Percentiles rank a stretch among this genome's conserved stretches.
Conservation (phyloP, 2,888 invertebrate genomes). For the Tenthredo livida region DNA sequence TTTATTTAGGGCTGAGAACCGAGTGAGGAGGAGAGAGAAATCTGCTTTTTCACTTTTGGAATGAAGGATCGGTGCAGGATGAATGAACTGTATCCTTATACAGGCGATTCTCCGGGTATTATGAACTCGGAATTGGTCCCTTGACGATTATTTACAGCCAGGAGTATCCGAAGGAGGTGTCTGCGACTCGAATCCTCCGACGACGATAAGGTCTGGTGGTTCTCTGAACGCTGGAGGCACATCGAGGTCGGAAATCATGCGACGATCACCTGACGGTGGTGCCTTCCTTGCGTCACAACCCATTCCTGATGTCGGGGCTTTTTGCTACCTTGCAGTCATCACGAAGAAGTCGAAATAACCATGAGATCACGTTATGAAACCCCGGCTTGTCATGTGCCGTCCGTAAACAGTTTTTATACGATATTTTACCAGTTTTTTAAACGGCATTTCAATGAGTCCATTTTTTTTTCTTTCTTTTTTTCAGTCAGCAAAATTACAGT, state of each 20-base stretch:
- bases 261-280: constrained; percentile 81
- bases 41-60: neutral
- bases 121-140: neutral
- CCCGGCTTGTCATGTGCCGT: neutral
- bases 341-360: constrained; percentile 65
- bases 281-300: constrained; percentile 81
- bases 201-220: constrained; percentile 56
- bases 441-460: too few relatives aligned
- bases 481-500: too few relatives aligned
- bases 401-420: neutral
- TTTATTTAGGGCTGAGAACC: neutral
- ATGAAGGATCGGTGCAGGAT: too few relatives aligned
- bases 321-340: constrained; percentile 81
- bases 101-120: too few relatives aligned
- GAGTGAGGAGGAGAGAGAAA: neutral
- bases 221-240: constrained; percentile 57
- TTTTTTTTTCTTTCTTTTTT: too few relatives aligned
- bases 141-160: constrained; percentile 67
- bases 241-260: constrained; percentile 77
- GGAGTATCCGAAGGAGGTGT: constrained; percentile 67
- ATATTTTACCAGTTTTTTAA: neutral
- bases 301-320: constrained; percentile 81
- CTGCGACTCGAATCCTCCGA: constrained; percentile 54
- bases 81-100: too few relatives aligned
- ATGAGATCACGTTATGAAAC: neutral